Conservation (phyloP, 2,888 invertebrate genomes). For the Drosophila nigricruria region DNA sequence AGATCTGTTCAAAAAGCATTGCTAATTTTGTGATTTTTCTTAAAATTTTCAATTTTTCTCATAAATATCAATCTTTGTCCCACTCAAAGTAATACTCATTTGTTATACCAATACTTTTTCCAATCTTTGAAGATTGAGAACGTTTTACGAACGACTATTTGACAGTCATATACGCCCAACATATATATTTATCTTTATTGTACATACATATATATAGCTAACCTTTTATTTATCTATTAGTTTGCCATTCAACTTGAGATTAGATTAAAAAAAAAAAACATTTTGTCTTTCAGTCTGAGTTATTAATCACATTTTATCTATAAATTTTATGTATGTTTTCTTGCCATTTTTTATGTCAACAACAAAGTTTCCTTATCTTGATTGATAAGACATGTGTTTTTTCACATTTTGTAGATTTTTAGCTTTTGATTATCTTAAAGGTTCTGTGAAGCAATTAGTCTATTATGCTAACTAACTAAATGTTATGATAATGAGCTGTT, state of each 20-base stretch:
- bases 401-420: not conserved
- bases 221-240: not conserved
- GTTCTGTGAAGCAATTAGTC: slow-evolving; percentile 44
- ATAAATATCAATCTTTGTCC: too few species aligned
- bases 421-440: not conserved
- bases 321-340: not conserved
- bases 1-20: not conserved
- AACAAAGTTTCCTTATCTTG: slow-evolving; percentile 15
- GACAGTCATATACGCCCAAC: too few species aligned
- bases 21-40: not conserved
- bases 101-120: too few species aligned
- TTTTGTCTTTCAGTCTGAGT: not conserved
- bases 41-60: too few species aligned
- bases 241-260: slow-evolving; percentile 34
- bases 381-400: slow-evolving; percentile 39
- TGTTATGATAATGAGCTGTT: slow-evolving; percentile 60
- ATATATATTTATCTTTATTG: not conserved
- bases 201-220: not conserved
- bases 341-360: slow-evolving; percentile 4
- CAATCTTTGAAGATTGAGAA: too few species aligned
- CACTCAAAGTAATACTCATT: too few species aligned
- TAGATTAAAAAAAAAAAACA: slow-evolving; percentile 49
- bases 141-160: too few species aligned
- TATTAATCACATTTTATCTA: slow-evolving; percentile 6
- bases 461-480: slow-evolving; percentile 47